Evolutionary conservation across 2,888 invertebrate genomes (phyloP).

Genomic region (Pristionchus fissidentatus): DNA sequence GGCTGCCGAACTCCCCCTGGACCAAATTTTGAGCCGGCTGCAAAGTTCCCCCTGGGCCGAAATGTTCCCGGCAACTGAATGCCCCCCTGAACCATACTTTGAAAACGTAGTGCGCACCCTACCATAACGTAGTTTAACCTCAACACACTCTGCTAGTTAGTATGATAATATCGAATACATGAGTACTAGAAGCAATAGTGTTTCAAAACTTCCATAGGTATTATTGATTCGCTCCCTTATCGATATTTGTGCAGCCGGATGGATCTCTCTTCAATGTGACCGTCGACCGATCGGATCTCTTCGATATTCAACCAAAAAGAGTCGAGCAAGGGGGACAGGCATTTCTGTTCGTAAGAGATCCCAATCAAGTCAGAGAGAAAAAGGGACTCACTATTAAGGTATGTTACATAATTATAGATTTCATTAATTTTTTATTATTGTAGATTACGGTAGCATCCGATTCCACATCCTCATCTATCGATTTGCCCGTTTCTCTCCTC

Average conservation of each 20-base stretch:
- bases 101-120: too few species aligned
- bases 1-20: too few species aligned
- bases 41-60: too few species aligned
- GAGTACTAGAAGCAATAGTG: too few species aligned
- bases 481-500: conserved; percentile 9
- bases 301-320: conserved; percentile 30
- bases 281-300: conserved; percentile 41
- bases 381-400: not conserved
- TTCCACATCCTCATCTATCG: not conserved
- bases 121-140: too few species aligned
- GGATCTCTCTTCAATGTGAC: conserved; percentile 31
- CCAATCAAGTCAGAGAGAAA: conserved; percentile 28
- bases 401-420: not conserved
- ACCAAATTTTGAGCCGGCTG: too few species aligned
- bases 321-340: conserved; percentile 40
- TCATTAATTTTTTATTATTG: not conserved
- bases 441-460: not conserved
- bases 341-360: conserved; percentile 26
- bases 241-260: conserved; percentile 21
- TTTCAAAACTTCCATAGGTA: not conserved
- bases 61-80: too few species aligned
- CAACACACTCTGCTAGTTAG: too few species aligned
- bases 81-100: too few species aligned
- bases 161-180: too few species aligned
- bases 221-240: not conserved